These are phyloP conservation scores for Falco novaeseelandiae DNA, from an alignment of 2,797 vertebrate genomes.

Conservation along the genomic window DNA sequence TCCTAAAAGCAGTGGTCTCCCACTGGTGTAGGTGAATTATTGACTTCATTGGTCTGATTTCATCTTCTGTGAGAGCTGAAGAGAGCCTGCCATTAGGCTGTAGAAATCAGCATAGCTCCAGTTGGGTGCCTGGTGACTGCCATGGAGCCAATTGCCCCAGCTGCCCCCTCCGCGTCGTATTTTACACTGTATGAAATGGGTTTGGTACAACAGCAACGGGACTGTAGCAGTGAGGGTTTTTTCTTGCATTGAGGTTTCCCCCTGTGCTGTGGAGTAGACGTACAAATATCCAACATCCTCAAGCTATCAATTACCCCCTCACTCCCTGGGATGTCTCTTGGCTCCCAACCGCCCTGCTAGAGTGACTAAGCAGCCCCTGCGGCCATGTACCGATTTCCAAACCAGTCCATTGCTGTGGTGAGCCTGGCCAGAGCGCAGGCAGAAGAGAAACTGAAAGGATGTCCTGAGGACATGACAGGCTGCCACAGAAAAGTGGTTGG, in stretches of 20 bases:
- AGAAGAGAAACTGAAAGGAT: neutral
- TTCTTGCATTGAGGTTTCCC: neutral
- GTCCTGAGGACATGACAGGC: neutral
- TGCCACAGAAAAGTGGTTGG: neutral
- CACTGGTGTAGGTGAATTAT: neutral
- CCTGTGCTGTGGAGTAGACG: fast-evolving
- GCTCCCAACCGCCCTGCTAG: neutral
- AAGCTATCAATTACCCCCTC: neutral
- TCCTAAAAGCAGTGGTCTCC: neutral
- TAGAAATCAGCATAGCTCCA: neutral
- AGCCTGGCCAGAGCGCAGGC: neutral
- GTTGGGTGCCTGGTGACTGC: neutral
- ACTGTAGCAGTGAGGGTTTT: neutral
- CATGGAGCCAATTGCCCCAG: neutral
- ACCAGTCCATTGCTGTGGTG: neutral
- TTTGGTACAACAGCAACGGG: neutral
- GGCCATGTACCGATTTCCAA: fast-evolving
- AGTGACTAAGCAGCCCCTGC: neutral
- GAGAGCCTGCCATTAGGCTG: neutral
- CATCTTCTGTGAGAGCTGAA: neutral
- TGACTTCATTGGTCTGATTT: neutral
- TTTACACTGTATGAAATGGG: neutral
- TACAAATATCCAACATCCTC: neutral
- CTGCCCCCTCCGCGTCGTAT: neutral
- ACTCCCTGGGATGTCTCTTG: neutral